Evolutionary conservation across 2,113 vertebrate species (phyloP).

Genomic region (Bos javanicus): DNA sequence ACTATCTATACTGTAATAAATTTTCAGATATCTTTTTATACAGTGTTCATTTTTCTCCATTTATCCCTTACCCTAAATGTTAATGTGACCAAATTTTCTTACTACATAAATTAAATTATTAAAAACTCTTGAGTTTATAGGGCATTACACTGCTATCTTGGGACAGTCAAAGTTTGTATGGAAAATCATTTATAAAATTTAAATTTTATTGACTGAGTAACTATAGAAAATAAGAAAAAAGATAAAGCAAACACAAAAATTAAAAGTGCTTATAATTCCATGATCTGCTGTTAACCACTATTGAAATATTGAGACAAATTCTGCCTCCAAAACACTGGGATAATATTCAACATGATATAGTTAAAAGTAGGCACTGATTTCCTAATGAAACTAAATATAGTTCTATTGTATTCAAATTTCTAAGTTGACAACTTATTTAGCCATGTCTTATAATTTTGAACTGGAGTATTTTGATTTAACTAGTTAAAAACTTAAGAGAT

Average conservation of each 20-base stretch:
- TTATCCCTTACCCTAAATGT: not conserved
- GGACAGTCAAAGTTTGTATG: not conserved
- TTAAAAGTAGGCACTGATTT: not conserved
- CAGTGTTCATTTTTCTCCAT: not conserved
- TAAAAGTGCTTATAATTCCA: not conserved
- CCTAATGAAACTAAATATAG: not conserved
- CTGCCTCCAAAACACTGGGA: not conserved
- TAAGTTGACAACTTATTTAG: not conserved
- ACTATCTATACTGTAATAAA: not conserved
- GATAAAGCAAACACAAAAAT: not conserved
- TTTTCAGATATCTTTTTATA: not conserved
- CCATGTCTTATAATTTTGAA: not conserved
- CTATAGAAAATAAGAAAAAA: not conserved
- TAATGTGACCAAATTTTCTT: not conserved
- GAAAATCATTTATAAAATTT: not conserved
- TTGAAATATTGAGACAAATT: not conserved
- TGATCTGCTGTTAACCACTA: not conserved
- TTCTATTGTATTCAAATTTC: not conserved
- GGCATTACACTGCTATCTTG: not conserved
- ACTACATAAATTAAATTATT: not conserved
- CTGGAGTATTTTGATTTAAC: not conserved
- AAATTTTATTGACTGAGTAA: not conserved
- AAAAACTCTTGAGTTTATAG: not conserved
- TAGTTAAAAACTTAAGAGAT: not conserved
- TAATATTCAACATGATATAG: not conserved